A percentile compares a stretch with the other conserved stretches of the same genome.
Conservation (phyloP, 2,797 vertebrate genomes). For the Iguana delicatissima region DNA sequence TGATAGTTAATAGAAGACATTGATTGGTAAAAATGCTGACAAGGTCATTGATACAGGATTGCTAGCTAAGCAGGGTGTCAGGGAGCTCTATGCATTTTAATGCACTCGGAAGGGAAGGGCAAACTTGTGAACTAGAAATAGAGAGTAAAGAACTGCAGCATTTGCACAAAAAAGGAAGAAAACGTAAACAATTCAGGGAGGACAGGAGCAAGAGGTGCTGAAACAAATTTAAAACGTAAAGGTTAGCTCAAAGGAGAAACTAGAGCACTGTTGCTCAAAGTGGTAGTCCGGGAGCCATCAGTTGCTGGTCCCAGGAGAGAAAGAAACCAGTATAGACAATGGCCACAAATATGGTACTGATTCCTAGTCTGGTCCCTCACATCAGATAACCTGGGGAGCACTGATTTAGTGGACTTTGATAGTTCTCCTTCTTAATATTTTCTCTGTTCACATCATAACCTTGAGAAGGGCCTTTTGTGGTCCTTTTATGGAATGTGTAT, state of each 20-base stretch:
- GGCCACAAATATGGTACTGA: no score
- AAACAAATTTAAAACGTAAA: slow-evolving; percentile 18
- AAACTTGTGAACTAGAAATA: background rate
- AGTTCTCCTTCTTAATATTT: background rate
- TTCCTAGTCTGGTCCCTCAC: no score
- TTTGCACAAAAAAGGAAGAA: slow-evolving; percentile 10
- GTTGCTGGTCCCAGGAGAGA: no score
- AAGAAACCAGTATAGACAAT: no score
- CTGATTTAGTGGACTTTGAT: background rate
- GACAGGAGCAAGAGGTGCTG: background rate
- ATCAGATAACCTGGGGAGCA: no score
- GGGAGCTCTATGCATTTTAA: slow-evolving; percentile 31
- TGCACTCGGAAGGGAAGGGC: background rate
- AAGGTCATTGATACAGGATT: slow-evolving; percentile 23
- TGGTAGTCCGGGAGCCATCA: no score
- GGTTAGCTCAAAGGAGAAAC: background rate
- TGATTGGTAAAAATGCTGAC: slow-evolving; percentile 29
- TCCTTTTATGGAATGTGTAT: background rate
- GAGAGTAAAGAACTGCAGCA: background rate
- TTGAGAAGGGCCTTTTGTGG: no score
- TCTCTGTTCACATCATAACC: background rate
- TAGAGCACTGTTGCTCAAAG: background rate
- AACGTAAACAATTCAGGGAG: background rate
- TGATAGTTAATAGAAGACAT: slow-evolving; percentile 20
- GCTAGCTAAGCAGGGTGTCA: slow-evolving; percentile 12